Percentiles rank a stretch among this genome's conserved stretches.
Evolutionary conservation across 2,797 vertebrate genomes (phyloP).

Genomic region (Pseudopleuronectes americanus): DNA sequence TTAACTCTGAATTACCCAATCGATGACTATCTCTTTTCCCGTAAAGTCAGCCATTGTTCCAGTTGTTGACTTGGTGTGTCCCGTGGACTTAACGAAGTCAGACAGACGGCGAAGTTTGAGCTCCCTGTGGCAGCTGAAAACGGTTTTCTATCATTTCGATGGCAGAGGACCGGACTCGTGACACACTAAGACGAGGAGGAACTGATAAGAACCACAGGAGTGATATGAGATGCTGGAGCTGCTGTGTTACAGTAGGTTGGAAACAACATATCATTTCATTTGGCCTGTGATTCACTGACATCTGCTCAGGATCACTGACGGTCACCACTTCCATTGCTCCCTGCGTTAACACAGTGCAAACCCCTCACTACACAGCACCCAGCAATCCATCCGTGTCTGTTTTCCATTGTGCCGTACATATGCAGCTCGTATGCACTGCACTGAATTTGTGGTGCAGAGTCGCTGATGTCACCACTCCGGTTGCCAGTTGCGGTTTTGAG

Average conservation of each 20-base stretch:
- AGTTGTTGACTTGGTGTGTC: slow-evolving; percentile 56
- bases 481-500: slow-evolving; percentile 66
- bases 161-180: slow-evolving; percentile 2
- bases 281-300: slow-evolving; percentile 46
- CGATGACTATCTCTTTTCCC: slow-evolving; percentile 70
- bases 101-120: slow-evolving; percentile 12
- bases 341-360: slow-evolving; percentile 10
- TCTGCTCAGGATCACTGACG: slow-evolving; percentile 57
- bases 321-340: slow-evolving; percentile 44
- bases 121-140: slow-evolving; percentile 17
- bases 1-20: slow-evolving; percentile 66
- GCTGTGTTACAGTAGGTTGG: slow-evolving; percentile 34
- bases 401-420: slow-evolving; percentile 60
- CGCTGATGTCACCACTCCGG: slow-evolving; percentile 70
- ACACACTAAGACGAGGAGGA: slow-evolving; percentile 13
- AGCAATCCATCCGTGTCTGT: slow-evolving; percentile 40
- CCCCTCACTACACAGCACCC: slow-evolving; percentile 8
- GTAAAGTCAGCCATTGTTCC: slow-evolving; percentile 69
- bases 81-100: slow-evolving; percentile 55
- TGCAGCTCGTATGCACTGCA: slow-evolving; percentile 60
- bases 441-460: slow-evolving; percentile 62
- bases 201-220: slow-evolving; percentile 28
- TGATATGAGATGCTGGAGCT: slow-evolving; percentile 32
- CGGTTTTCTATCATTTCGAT: slow-evolving; percentile 20
- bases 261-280: slow-evolving; percentile 39